These are phyloP conservation scores for Jacana jacana DNA, from an alignment of 2,113 vertebrate genomes.

Conservation along the genomic window DNA sequence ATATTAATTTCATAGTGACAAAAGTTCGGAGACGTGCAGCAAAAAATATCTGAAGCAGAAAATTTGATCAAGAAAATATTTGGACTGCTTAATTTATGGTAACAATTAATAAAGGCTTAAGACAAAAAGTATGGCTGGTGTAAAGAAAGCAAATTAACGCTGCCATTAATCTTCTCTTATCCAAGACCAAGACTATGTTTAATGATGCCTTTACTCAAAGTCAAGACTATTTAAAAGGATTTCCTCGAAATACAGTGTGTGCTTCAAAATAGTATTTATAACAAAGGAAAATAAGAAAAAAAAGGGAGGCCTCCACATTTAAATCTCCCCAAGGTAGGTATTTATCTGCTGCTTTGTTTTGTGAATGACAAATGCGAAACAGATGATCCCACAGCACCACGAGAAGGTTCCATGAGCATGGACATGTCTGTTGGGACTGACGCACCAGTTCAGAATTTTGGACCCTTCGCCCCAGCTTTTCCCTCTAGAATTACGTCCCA, in stretches of 20 bases:
- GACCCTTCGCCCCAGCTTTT: neutral
- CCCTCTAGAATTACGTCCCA: too few relatives aligned
- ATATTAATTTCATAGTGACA: neutral
- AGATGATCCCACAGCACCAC: neutral
- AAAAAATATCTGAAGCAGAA: neutral
- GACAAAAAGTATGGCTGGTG: neutral
- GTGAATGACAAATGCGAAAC: neutral
- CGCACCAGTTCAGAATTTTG: neutral
- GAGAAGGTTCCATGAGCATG: neutral
- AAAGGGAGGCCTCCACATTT: neutral
- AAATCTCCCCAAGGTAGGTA: neutral
- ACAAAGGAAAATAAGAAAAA: neutral
- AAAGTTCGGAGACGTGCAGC: neutral
- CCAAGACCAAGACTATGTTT: neutral
- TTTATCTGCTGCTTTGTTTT: neutral
- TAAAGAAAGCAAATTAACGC: neutral
- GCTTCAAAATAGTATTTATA: neutral
- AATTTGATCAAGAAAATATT: neutral
- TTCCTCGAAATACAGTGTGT: neutral
- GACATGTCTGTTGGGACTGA: neutral
- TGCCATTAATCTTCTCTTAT: neutral
- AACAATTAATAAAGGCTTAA: neutral
- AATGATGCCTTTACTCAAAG: neutral
- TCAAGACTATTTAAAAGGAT: neutral
- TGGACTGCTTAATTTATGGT: neutral